Percentiles rank a stretch among this genome's conserved stretches.
phyloP scores from a whole-genome alignment of 1,140 invertebrate species.

The Choristoneura fumiferana region DNA sequence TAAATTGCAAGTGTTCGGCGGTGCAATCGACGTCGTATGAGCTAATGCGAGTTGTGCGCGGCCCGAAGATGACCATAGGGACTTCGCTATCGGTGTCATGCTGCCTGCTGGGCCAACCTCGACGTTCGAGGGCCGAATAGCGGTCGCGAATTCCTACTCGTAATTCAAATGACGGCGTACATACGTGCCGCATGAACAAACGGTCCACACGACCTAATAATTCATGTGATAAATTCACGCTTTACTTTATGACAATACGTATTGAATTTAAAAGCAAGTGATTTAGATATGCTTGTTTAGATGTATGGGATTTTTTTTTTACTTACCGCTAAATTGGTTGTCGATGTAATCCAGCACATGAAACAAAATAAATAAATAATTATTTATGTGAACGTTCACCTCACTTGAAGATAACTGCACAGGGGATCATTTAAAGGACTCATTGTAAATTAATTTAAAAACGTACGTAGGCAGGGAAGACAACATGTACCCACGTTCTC shows the following conservation, averaged over 20 bases:
- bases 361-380: slow-evolving; percentile 50
- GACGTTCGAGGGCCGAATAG: slow-evolving; percentile 62
- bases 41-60: slow-evolving; percentile 36
- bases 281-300: too few relatives aligned
- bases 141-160: slow-evolving; percentile 75
- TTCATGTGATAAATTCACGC: slow-evolving; percentile 41
- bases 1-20: slow-evolving; percentile 59
- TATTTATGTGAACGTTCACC: slow-evolving; percentile 20
- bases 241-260: slow-evolving; percentile 44
- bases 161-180: slow-evolving; percentile 67
- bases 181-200: slow-evolving; percentile 63
- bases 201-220: slow-evolving; percentile 68
- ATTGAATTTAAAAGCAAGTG: slow-evolving; percentile 12
- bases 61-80: slow-evolving; percentile 52
- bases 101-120: slow-evolving; percentile 42
- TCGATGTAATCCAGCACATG: slow-evolving; percentile 56
- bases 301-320: slow-evolving; percentile 26
- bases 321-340: slow-evolving; percentile 61
- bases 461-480: slow-evolving; percentile 65
- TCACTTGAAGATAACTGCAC: neutral
- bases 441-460: neutral
- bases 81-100: slow-evolving; percentile 63
- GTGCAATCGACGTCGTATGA: slow-evolving; percentile 45
- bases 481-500: slow-evolving; percentile 66
- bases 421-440: too few relatives aligned